Percentiles rank a stretch among this genome's conserved stretches.
These are phyloP conservation scores for Origma solitaria DNA, from an alignment of 2,113 vertebrate genomes.

Conservation along the genomic window DNA sequence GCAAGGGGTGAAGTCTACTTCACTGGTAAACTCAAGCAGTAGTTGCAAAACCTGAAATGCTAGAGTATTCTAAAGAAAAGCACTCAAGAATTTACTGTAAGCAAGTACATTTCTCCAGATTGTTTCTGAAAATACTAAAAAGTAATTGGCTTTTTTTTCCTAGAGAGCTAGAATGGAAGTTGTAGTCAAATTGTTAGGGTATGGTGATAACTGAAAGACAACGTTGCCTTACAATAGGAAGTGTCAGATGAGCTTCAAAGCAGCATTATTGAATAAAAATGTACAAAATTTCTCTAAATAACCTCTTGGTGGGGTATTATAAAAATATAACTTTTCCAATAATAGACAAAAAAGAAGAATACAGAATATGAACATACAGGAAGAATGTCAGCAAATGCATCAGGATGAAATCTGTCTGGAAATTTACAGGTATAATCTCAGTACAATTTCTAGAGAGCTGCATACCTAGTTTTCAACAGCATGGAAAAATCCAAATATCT, in stretches of 20 bases:
- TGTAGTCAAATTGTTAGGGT: background rate
- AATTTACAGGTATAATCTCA: background rate
- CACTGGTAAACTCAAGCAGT: background rate
- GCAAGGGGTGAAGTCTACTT: background rate
- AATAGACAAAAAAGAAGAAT: background rate
- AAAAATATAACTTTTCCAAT: background rate
- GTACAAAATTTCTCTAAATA: background rate
- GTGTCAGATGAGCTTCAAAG: background rate
- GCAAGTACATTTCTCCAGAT: background rate
- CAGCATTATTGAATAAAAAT: background rate
- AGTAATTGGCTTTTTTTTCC: background rate
- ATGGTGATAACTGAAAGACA: background rate
- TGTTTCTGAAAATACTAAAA: background rate
- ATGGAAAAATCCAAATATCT: background rate
- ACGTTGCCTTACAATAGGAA: background rate
- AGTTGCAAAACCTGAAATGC: background rate
- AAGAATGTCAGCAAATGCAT: background rate
- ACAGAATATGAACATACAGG: background rate
- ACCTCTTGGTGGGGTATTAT: background rate
- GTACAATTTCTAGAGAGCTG: background rate
- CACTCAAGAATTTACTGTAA: background rate
- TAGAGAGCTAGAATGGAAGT: background rate
- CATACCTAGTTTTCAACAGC: background rate
- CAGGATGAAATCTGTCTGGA: background rate
- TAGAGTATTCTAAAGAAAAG: background rate